Conservation (phyloP, 2,888 invertebrate species). For the Lymantria dispar region DNA sequence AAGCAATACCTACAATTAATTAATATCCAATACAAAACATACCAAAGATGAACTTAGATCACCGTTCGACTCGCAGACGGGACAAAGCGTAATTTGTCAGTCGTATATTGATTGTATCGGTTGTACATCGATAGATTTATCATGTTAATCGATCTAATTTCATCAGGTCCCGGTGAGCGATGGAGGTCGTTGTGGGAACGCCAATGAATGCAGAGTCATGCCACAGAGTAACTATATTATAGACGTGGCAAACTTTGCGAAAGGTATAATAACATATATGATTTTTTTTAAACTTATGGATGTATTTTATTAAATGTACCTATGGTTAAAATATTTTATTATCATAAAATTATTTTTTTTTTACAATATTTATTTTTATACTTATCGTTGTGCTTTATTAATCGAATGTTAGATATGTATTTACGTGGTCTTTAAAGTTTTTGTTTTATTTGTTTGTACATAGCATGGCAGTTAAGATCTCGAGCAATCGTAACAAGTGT, state of each 20-base stretch:
- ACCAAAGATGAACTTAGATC: constrained; percentile 35
- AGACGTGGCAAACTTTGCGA: constrained; percentile 30
- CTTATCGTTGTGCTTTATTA: no score
- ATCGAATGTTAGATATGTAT: no score
- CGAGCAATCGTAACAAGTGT: no score
- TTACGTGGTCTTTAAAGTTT: no score
- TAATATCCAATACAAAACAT: constrained; percentile 20
- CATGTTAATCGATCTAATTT: constrained; percentile 81
- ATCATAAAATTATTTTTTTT: no score
- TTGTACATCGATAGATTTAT: constrained; percentile 73
- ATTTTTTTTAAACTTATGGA: no score
- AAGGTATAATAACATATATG: no score
- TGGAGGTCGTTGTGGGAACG: constrained; percentile 76
- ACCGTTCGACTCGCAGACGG: constrained; percentile 47
- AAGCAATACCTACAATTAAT: constrained; percentile 6
- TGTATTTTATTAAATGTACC: neutral
- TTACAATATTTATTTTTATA: no score
- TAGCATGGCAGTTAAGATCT: no score
- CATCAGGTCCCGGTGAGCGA: constrained; percentile 75
- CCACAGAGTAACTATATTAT: constrained; percentile 45
- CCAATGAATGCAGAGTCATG: constrained; percentile 75
- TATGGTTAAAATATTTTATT: neutral
- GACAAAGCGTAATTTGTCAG: constrained; percentile 77
- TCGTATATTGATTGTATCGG: constrained; percentile 65
- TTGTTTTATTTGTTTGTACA: no score